Conservation (phyloP, 2,888 invertebrate genomes). For the Eupithecia exiguata region DNA sequence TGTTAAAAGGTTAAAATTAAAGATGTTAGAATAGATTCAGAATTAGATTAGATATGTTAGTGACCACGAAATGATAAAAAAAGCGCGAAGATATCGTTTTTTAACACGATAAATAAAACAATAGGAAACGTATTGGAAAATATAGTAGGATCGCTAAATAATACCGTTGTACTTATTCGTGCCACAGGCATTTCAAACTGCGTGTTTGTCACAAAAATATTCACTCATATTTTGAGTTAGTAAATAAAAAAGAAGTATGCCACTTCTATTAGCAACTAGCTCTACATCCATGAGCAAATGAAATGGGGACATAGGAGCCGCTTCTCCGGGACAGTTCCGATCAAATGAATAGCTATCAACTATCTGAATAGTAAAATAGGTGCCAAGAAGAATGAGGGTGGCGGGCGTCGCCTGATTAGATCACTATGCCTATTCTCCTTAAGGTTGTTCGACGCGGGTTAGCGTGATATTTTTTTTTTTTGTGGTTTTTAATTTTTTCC, state of each 20-base stretch:
- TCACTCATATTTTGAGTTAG: too few species aligned
- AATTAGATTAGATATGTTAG: too few species aligned
- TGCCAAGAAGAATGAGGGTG: constrained; percentile 7
- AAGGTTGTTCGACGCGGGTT: too few species aligned
- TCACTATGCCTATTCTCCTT: not conserved
- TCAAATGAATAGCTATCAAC: constrained; percentile 34
- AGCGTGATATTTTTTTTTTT: too few species aligned
- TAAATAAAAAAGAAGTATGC: not conserved
- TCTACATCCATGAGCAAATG: constrained; percentile 21
- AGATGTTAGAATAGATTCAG: too few species aligned
- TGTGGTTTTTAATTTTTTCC: too few species aligned
- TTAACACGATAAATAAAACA: not conserved
- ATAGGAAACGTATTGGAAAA: too few species aligned
- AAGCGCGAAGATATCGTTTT: not conserved
- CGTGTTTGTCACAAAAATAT: too few species aligned
- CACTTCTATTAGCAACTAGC: constrained; percentile 4
- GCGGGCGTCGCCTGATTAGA: not conserved
- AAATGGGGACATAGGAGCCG: constrained; percentile 31
- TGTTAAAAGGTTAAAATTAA: not conserved
- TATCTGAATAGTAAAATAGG: constrained; percentile 16
- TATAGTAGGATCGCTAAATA: too few species aligned
- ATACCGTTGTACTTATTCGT: too few species aligned
- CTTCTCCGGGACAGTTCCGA: constrained; percentile 26
- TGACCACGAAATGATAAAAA: not conserved
- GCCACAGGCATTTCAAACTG: too few species aligned